Conservation (phyloP, 2,888 invertebrate genomes). For the Copidosoma aretas region DNA sequence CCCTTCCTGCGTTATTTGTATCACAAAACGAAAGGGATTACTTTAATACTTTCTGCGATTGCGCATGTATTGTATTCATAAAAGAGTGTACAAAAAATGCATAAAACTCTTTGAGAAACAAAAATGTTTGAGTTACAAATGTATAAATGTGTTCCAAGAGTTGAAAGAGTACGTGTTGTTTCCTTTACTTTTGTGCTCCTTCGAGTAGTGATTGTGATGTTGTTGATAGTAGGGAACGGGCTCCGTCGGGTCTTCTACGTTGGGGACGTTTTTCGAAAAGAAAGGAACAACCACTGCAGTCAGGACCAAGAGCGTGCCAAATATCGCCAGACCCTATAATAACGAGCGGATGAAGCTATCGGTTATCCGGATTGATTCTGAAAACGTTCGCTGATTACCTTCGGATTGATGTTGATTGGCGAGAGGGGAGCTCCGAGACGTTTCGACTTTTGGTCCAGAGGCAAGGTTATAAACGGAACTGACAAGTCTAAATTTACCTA, state of each 20-base stretch:
- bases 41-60: too few species aligned
- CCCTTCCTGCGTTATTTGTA: conserved; percentile 48
- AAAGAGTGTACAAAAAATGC: too few species aligned
- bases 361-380: too few species aligned
- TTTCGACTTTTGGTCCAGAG: conserved; percentile 66
- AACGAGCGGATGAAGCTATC: too few species aligned
- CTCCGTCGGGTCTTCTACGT: not conserved
- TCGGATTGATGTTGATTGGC: conserved; percentile 69
- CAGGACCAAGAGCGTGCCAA: conserved; percentile 67
- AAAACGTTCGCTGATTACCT: too few species aligned
- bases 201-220: too few species aligned
- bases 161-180: not conserved
- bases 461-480: conserved; percentile 74
- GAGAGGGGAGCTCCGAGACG: conserved; percentile 60
- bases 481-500: conserved; percentile 73
- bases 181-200: conserved; percentile 35
- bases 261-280: conserved; percentile 42
- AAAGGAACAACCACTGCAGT: conserved; percentile 67
- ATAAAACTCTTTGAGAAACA: not conserved
- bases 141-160: too few species aligned
- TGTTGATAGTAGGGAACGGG: not conserved
- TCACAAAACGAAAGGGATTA: not conserved
- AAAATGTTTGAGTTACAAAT: too few species aligned
- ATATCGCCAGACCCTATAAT: conserved; percentile 67
- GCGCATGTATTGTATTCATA: too few species aligned